phyloP scores from a whole-genome alignment of 2,797 vertebrate species.

The Parauchenoglanis ngamensis region DNA sequence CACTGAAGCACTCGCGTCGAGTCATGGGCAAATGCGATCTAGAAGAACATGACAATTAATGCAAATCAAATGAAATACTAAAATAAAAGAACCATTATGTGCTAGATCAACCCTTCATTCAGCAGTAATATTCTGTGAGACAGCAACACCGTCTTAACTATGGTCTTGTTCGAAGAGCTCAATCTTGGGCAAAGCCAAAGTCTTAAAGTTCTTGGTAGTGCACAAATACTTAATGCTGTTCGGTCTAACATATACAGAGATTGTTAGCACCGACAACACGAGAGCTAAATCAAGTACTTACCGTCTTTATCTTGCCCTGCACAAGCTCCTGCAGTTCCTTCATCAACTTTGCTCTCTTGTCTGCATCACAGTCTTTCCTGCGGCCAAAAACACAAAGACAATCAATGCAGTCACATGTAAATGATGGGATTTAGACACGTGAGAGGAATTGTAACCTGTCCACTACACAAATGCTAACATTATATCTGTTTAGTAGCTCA shows the following conservation, averaged over 20 bases:
- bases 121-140: not conserved
- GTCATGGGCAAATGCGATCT: conserved; percentile 95
- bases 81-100: not conserved
- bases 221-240: not conserved
- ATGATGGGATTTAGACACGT: not conserved
- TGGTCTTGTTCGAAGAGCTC: not conserved
- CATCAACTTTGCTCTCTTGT: conserved; percentile 81
- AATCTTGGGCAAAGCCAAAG: not conserved
- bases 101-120: not conserved
- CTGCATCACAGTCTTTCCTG: conserved; percentile 88
- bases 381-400: conserved; percentile 13
- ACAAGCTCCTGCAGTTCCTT: conserved; percentile 84
- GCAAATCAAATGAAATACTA: not conserved
- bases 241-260: not conserved
- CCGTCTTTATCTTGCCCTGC: conserved; percentile 86
- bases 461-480: not conserved
- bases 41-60: conserved; percentile 13
- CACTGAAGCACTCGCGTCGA: conserved; percentile 93
- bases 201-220: not conserved
- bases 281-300: conserved; percentile 62
- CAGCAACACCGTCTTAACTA: not conserved
- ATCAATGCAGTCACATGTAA: not conserved
- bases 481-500: not conserved
- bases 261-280: not conserved
- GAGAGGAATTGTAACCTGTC: not conserved